Evolutionary conservation across 2,888 invertebrate species (phyloP).

Genomic region (Callinectes sapidus): DNA sequence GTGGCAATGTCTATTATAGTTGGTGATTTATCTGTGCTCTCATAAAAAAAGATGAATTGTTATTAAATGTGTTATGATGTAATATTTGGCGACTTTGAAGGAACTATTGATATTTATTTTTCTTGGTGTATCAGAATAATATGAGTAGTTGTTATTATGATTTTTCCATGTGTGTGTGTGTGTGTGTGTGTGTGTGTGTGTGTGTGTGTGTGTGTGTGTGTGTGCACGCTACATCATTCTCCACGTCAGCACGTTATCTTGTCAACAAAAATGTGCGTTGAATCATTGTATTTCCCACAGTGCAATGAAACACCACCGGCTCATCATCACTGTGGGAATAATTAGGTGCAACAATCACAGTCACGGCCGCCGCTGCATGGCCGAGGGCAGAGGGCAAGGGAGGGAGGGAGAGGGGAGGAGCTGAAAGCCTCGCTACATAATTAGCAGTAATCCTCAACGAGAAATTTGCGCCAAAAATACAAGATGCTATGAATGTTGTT

Average conservation of each 20-base stretch:
- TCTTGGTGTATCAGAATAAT: too few relatives aligned
- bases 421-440: background rate
- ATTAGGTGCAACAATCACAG: background rate
- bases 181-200: background rate
- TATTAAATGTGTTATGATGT: too few relatives aligned
- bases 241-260: background rate
- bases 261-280: background rate
- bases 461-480: background rate
- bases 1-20: too few relatives aligned
- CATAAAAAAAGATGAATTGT: too few relatives aligned
- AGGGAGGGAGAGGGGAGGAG: background rate
- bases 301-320: background rate
- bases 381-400: background rate
- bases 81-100: too few relatives aligned
- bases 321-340: background rate
- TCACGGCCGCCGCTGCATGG: background rate
- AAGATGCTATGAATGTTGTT: slow-evolving; percentile 26
- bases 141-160: too few relatives aligned
- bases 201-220: background rate
- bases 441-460: slow-evolving; percentile 9
- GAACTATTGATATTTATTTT: too few relatives aligned
- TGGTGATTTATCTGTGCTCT: too few relatives aligned
- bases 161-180: background rate
- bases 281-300: background rate
- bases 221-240: background rate